These are phyloP conservation scores for Xenopus borealis DNA, from an alignment of 2,113 vertebrate genomes.

Conservation along the genomic window DNA sequence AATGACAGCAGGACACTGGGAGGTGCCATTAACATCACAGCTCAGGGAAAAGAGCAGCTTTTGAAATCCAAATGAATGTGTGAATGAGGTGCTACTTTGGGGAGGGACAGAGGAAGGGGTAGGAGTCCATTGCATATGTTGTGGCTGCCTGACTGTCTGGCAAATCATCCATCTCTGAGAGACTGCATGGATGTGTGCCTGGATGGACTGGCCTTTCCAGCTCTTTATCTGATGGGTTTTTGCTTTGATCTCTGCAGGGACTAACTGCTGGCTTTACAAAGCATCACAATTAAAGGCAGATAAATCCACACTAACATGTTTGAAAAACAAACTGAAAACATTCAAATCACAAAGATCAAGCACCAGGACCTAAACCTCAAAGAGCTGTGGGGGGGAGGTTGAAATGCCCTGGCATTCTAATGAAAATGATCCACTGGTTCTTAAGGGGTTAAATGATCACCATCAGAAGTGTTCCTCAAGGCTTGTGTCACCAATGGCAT, in stretches of 20 bases:
- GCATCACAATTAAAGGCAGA: conserved; percentile 45
- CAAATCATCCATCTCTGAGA: conserved; percentile 51
- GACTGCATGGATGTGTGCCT: conserved; percentile 36
- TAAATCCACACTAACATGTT: conserved; percentile 44
- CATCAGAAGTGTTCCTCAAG: too few species aligned
- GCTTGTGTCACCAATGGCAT: too few species aligned
- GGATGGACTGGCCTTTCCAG: conserved; percentile 42
- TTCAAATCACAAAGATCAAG: conserved; percentile 39
- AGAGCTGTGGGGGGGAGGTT: too few species aligned
- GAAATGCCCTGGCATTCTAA: too few species aligned
- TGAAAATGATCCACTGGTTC: too few species aligned
- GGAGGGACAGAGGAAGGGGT: conserved; percentile 47
- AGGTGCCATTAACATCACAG: conserved; percentile 36
- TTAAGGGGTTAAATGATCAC: too few species aligned
- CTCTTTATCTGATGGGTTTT: conserved; percentile 50
- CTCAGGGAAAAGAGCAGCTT: conserved; percentile 16
- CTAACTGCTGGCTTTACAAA: conserved; percentile 51
- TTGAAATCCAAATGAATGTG: conserved; percentile 46
- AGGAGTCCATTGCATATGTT: conserved; percentile 9
- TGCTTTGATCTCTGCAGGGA: conserved; percentile 59
- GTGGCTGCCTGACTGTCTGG: conserved; percentile 51
- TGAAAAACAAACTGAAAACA: conserved; percentile 46
- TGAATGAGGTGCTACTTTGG: conserved; percentile 34
- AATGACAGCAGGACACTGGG: conserved; percentile 36
- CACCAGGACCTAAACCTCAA: neutral